phyloP scores from a whole-genome alignment of 1,140 invertebrate genomes.

The Adelges cooleyi region DNA sequence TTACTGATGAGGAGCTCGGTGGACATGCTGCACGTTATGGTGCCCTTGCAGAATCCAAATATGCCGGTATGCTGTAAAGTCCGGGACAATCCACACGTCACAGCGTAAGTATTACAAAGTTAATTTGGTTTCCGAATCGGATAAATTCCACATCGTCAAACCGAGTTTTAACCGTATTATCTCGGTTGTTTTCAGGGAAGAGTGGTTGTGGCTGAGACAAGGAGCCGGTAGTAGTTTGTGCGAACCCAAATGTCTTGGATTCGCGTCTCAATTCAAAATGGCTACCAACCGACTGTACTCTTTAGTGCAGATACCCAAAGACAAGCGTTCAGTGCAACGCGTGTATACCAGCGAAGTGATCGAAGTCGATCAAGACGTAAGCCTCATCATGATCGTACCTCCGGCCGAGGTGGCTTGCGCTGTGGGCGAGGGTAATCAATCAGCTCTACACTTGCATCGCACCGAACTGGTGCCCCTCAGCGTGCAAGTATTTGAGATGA shows the following conservation, averaged over 20 bases:
- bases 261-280: constrained; percentile 10
- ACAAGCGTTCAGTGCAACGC: constrained; percentile 37
- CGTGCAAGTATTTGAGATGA: constrained; percentile 57
- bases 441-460: constrained; percentile 63
- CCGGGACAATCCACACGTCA: constrained; percentile 88
- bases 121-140: too few species aligned
- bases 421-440: constrained; percentile 61
- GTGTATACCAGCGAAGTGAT: constrained; percentile 86
- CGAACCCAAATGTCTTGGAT: not conserved
- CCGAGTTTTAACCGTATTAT: constrained; percentile 8
- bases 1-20: constrained; percentile 90
- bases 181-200: constrained; percentile 7
- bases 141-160: too few species aligned
- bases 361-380: constrained; percentile 75
- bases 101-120: constrained; percentile 54
- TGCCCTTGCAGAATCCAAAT: constrained; percentile 80
- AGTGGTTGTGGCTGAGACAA: constrained; percentile 10
- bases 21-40: constrained; percentile 85
- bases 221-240: not conserved
- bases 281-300: constrained; percentile 10
- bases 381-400: constrained; percentile 79
- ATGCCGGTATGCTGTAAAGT: constrained; percentile 85
- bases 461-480: constrained; percentile 73
- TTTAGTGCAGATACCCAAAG: constrained; percentile 14
- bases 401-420: constrained; percentile 80